These are phyloP conservation scores for Drosophila ananassae DNA, from an alignment of 1,140 invertebrate genomes.

Conservation along the genomic window DNA sequence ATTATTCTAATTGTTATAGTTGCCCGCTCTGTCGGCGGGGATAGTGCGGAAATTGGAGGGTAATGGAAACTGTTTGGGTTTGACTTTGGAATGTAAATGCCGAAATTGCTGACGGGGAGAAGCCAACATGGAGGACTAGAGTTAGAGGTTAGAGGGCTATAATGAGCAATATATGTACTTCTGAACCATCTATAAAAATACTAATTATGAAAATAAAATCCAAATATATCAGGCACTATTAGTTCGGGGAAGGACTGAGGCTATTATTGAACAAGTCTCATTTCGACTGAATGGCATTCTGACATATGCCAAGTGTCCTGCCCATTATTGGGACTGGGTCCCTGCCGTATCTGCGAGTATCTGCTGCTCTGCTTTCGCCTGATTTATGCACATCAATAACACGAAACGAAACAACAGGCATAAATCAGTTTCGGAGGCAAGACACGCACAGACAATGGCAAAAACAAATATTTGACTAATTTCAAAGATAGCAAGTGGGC, in stretches of 20 bases:
- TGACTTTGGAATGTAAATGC: conserved; percentile 37
- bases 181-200: background rate
- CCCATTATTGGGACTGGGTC: background rate
- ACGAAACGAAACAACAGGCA: conserved; percentile 49
- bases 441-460: conserved; percentile 47
- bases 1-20: conserved; percentile 72
- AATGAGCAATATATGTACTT: background rate
- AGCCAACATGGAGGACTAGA: background rate
- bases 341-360: background rate
- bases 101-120: conserved; percentile 31
- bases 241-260: background rate
- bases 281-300: conserved; percentile 34
- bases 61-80: conserved; percentile 38
- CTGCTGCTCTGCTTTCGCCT: conserved; percentile 24
- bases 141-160: background rate
- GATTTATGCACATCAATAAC: conserved; percentile 73
- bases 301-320: conserved; percentile 40
- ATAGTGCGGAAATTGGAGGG: conserved; percentile 1
- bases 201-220: background rate
- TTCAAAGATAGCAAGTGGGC: conserved; percentile 45
- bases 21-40: conserved; percentile 9
- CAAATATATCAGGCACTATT: conserved; percentile 10
- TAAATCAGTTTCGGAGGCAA: conserved; percentile 49
- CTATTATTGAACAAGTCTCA: conserved; percentile 32
- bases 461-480: conserved; percentile 71